Evolutionary conservation across 1,140 invertebrate species (phyloP).

Genomic region (Drosophila nikananu): DNA sequence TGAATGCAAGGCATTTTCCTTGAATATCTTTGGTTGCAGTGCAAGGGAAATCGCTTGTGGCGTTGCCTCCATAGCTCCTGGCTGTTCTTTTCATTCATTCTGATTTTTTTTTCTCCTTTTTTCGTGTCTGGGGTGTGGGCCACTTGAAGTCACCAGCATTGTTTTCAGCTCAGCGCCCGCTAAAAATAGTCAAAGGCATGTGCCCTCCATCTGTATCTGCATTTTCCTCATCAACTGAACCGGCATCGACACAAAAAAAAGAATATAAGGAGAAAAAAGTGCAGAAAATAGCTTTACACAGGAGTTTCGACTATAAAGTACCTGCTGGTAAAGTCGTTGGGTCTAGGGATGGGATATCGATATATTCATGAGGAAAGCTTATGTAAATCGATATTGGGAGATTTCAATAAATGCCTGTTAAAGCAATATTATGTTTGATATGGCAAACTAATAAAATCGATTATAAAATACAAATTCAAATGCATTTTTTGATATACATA

Average conservation of each 20-base stretch:
- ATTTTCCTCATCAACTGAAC: conserved; percentile 20
- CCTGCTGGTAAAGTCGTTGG: not conserved
- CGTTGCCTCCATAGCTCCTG: conserved; percentile 15
- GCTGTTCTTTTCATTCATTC: conserved; percentile 4
- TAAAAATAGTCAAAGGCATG: conserved; percentile 64
- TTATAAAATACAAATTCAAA: not conserved
- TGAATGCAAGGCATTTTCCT: not conserved
- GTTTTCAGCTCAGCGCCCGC: conserved; percentile 63
- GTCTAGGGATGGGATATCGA: not conserved
- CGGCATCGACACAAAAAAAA: conserved; percentile 11
- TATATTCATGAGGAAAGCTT: not conserved
- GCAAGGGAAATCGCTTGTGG: conserved; percentile 14
- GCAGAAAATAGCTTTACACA: not conserved
- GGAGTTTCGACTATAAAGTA: not conserved
- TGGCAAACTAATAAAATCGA: not conserved
- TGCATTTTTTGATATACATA: not conserved
- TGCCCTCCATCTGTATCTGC: conserved; percentile 57
- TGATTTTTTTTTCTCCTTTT: not conserved
- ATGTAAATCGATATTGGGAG: not conserved
- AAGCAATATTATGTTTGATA: not conserved
- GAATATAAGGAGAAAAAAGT: not conserved
- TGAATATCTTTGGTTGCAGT: not conserved
- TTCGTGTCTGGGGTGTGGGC: conserved; percentile 50
- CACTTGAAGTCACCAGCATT: conserved; percentile 69
- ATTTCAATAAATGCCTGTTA: not conserved